Evolutionary conservation across 2,113 vertebrate species (phyloP), one percentile per base, ranked within the genome.

Genomic region (Egretta garzetta): DNA sequence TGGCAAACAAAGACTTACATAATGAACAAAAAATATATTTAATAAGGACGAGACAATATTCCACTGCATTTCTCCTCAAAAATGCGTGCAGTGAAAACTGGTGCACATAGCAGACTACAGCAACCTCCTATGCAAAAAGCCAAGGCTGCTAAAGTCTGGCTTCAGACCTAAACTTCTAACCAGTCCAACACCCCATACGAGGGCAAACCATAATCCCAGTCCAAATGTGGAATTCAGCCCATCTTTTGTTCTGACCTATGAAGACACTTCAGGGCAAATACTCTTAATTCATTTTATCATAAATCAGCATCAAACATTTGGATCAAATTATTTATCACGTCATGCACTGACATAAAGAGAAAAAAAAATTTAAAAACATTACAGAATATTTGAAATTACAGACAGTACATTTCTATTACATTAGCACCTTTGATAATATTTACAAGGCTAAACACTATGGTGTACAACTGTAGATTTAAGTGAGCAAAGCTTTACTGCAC

Each of bases 31-130:
- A 91, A 52, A 12, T 16, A 14, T 3, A 62, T 26, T 88, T 82
- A 86, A 86, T 87, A 84, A 75, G 80, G 84, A 68, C 90, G 90
- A 94, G 33, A 75, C 55, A 39, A 84, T 49, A 91, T n/a, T 70
- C n/a, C n/a, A 11, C 37, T 22, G 52, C 32, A 30, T 58, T 58
- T 79, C 43, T 39, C 71, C 33, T 67, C 56, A 62, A n/a, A 85
- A 73, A 33, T 1, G n/a, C 47, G 39, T 15, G 62, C n/a, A 43
- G 6, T 23, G 59, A 33, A 64, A 76, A 21, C 3, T 39, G 35
- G 5, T 0, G 3, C 3, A 22, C 19, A 0, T 15, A 41, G 37
- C 6, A 79, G 47, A 27, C 39, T 3, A 33, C 9, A 76, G 30
- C 56, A 94, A 32, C 2, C 22, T 9, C 64, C 64, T 16, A 0